Percentiles rank a stretch among this genome's conserved stretches.
Evolutionary conservation across 2,797 vertebrate genomes (phyloP).

Genomic region (Danionella dracula): DNA sequence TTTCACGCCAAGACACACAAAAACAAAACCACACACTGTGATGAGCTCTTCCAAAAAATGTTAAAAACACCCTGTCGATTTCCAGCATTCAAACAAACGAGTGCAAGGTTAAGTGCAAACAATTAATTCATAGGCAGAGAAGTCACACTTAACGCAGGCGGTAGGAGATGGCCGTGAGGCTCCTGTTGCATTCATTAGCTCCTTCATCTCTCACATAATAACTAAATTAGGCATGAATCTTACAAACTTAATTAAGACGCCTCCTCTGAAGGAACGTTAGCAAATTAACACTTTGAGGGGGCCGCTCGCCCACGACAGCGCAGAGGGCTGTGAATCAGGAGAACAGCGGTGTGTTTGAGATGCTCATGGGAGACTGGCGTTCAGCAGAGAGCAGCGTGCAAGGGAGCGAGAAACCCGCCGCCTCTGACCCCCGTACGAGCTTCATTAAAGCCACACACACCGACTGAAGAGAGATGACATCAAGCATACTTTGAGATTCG

Average conservation of each 20-base stretch:
- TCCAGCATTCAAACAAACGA: constrained; percentile 53
- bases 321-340: constrained; percentile 33
- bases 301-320: constrained; percentile 40
- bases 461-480: not conserved
- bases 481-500: not conserved
- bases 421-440: constrained; percentile 12
- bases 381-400: constrained; percentile 6
- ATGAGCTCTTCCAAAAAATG: constrained; percentile 6
- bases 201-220: constrained; percentile 60
- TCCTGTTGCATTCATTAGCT: constrained; percentile 62
- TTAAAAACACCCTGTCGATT: constrained; percentile 26
- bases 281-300: constrained; percentile 67
- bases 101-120: constrained; percentile 55
- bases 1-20: not conserved
- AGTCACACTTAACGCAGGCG: constrained; percentile 42
- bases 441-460: constrained; percentile 20
- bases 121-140: constrained; percentile 53
- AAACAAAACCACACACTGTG: not conserved
- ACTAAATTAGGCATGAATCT: constrained; percentile 71
- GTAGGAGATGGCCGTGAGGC: constrained; percentile 48
- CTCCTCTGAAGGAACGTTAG: constrained; percentile 62
- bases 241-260: constrained; percentile 70
- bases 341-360: constrained; percentile 26
- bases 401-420: not conserved
- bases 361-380: constrained; percentile 17